phyloP scores from a whole-genome alignment of 2,113 vertebrate genomes.

The Neotoma lepida region DNA sequence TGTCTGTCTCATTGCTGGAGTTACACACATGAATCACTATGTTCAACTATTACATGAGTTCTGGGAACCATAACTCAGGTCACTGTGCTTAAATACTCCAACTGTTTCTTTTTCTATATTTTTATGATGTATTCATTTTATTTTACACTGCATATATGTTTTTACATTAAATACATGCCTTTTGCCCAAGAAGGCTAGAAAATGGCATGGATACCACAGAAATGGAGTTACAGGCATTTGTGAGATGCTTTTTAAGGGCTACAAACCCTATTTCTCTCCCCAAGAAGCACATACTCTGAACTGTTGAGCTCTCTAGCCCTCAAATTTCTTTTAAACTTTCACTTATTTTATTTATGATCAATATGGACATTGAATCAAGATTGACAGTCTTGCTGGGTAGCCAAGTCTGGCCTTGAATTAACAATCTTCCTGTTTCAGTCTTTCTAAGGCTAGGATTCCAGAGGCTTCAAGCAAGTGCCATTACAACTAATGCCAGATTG shows the following conservation, averaged over 20 bases:
- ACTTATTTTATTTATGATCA: neutral
- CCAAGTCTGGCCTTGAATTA: neutral
- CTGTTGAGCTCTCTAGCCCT: neutral
- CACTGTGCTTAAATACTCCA: neutral
- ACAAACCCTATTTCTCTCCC: neutral
- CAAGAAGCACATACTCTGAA: neutral
- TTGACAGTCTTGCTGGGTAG: neutral
- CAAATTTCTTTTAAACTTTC: neutral
- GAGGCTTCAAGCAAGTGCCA: neutral
- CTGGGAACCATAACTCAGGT: neutral
- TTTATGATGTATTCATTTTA: neutral
- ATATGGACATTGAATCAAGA: neutral
- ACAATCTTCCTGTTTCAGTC: neutral
- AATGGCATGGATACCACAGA: neutral
- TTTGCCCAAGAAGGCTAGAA: neutral
- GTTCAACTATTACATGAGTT: neutral
- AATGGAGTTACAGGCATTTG: neutral
- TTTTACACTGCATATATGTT: neutral
- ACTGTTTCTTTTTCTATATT: neutral
- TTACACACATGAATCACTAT: too few relatives aligned
- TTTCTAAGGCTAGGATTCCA: neutral
- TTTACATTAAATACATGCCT: neutral
- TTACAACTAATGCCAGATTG: neutral
- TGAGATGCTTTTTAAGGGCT: neutral
- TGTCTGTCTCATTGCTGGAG: neutral